Evolutionary conservation across 2,797 vertebrate genomes (phyloP), one percentile per base, ranked within the genome.

Genomic region (Epinephelus malabaricus): DNA sequence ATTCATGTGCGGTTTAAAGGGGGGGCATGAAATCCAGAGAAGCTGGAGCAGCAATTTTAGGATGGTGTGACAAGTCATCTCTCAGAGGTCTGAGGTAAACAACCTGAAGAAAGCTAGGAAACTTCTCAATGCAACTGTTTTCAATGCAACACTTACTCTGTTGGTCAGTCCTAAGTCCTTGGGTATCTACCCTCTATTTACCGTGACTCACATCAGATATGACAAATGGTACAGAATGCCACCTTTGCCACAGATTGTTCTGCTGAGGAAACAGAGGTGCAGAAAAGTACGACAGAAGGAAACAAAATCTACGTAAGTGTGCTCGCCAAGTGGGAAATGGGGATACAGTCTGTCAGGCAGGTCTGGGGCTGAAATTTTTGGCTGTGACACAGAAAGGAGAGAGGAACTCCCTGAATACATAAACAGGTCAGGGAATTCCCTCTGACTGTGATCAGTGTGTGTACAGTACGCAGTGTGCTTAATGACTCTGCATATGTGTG

Each of bases 361-460:
- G 71, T 81, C 55, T 47, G 45, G 23, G 45, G 49, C 54, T 69
- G 69, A 67, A 67, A 73, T 81, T 47, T 71, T 69, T 76, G 34
- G 38, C 59, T 6, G 10, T 21, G 60, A 25, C 62, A 72, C 55
- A 58, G n/a, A 69, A 80, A 70, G 49, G 34, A 76, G 53, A 65
- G 66, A 81, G 82, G 79, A 90, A 62, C 55, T 83, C 67, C 74
- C 53, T 1, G 19, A 79, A 51, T 69, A 62, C 67, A 34, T 43
- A 23, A 47, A 64, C 40, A 75, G 73, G 71, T 74, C 74, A 89
- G 81, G 88, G 88, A 88, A 90, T 87, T 87, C 88, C 84, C 85
- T 89, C 77, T 53, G 23, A 76, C 70, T 66, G 40, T 38, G 58
- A 85, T 65, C 61, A 49, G 43, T 47, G 60, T 75, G 54, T 76